A percentile compares a stretch with the other conserved stretches of the same genome.
phyloP scores from a whole-genome alignment of 2,888 invertebrate species.

The Trachelus iudaicus region DNA sequence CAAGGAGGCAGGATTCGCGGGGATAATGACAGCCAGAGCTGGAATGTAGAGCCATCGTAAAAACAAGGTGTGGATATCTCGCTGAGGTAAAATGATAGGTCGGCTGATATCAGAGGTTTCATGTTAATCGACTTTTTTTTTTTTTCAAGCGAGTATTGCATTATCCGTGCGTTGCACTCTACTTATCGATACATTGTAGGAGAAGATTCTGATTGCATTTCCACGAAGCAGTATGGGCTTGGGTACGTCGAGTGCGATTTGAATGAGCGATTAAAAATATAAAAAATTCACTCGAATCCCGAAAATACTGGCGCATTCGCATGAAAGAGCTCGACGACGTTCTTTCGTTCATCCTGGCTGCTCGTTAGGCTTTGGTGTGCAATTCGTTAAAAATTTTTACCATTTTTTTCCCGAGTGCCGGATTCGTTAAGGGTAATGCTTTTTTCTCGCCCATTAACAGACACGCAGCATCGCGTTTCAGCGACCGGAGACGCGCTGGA shows the following conservation, averaged over 20 bases:
- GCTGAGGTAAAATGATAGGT: neutral
- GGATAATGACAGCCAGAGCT: neutral
- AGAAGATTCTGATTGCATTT: neutral
- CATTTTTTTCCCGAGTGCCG: neutral
- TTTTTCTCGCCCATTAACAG: neutral
- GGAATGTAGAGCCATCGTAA: neutral
- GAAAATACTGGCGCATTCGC: neutral
- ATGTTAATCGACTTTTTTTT: neutral
- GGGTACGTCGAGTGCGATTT: neutral
- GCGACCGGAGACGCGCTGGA: neutral
- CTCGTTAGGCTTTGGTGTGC: neutral
- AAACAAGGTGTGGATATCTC: neutral
- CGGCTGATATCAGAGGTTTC: neutral
- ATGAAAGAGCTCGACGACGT: neutral
- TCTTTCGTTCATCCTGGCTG: neutral
- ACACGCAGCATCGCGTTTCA: neutral
- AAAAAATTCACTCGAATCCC: neutral
- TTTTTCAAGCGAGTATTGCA: neutral
- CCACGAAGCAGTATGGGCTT: neutral
- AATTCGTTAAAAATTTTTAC: neutral
- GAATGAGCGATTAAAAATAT: neutral
- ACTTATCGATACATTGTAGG: neutral
- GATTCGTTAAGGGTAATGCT: neutral
- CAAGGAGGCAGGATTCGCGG: neutral
- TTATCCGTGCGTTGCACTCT: neutral